Evolutionary conservation across 2,797 vertebrate species (phyloP).

Genomic region (Hydrophis major): DNA sequence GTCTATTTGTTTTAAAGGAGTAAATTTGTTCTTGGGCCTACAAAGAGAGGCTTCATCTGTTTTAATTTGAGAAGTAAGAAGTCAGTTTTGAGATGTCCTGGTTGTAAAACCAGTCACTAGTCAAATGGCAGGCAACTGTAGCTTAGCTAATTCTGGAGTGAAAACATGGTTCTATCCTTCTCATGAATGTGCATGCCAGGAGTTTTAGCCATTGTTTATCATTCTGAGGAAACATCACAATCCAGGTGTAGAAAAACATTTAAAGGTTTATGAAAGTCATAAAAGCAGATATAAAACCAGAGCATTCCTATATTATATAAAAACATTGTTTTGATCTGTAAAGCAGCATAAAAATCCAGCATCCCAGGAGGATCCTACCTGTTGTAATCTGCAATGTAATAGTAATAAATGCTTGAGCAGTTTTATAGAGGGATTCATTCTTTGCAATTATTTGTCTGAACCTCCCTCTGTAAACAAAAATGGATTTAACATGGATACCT

Average conservation of each 20-base stretch:
- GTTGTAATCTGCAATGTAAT: background rate
- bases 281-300: background rate
- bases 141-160: background rate
- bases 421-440: background rate
- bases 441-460: background rate
- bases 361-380: background rate
- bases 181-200: background rate
- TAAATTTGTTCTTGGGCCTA: background rate
- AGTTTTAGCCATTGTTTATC: background rate
- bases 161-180: background rate
- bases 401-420: background rate
- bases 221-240: background rate
- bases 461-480: constrained; percentile 7
- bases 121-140: background rate
- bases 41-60: background rate
- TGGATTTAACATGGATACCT: background rate
- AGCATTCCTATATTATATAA: background rate
- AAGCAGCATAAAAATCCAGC: background rate
- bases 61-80: background rate
- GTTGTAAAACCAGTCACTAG: background rate
- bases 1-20: background rate
- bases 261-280: background rate
- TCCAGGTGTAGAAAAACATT: background rate
- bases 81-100: background rate
- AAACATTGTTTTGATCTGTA: background rate